Evolutionary conservation across 2,113 vertebrate genomes (phyloP).

Genomic region (Bolborhynchus lineola): DNA sequence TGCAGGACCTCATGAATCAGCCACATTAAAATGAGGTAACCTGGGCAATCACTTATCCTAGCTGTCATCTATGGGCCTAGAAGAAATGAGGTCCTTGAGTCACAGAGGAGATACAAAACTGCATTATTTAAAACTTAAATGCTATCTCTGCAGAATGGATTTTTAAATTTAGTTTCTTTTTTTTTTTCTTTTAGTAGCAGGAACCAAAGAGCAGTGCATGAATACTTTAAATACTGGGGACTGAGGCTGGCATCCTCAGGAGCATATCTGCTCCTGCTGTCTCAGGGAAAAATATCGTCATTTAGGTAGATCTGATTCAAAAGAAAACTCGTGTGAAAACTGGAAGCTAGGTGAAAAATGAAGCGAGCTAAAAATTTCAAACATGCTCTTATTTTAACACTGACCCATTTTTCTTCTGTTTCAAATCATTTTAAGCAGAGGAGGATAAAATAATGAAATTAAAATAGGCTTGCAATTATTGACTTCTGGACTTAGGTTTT

Average conservation of each 20-base stretch:
- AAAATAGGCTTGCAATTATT: background rate
- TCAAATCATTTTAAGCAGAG: background rate
- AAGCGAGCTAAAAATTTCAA: background rate
- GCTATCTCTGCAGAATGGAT: background rate
- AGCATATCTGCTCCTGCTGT: background rate
- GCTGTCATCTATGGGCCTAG: background rate
- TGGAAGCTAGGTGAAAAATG: constrained; percentile 28
- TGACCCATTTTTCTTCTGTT: background rate
- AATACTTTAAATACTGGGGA: background rate
- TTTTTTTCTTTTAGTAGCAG: background rate
- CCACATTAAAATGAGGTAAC: background rate
- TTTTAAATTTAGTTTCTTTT: background rate
- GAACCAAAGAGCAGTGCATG: background rate
- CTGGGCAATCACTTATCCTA: background rate
- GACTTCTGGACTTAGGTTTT: background rate
- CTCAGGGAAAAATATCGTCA: background rate
- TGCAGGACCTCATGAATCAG: background rate
- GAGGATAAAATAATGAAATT: background rate
- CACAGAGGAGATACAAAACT: background rate
- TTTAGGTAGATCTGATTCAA: constrained; percentile 7
- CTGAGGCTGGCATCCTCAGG: background rate
- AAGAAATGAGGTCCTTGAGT: background rate
- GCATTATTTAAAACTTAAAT: constrained; percentile 34
- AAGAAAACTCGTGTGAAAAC: constrained; percentile 19
- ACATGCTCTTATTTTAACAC: background rate